Percentiles rank a stretch among this genome's conserved stretches.
Conservation (phyloP, 2,797 vertebrate genomes). For the Acanthis flammea region DNA sequence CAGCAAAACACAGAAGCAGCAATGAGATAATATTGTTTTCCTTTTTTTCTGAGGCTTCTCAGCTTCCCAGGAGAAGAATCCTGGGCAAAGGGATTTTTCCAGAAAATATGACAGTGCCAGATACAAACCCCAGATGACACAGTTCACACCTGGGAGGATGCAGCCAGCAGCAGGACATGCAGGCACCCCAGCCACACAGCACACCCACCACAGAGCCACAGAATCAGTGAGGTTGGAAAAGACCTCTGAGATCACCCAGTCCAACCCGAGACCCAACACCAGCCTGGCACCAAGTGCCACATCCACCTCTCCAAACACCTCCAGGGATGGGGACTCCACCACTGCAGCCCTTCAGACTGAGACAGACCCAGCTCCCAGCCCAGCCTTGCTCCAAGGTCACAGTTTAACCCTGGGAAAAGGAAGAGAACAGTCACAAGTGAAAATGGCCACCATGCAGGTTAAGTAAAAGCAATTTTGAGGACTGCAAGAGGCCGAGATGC, state of each 20-base stretch:
- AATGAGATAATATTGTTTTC: no score
- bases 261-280: accelerated
- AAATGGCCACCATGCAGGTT: not conserved
- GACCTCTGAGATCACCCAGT: not conserved
- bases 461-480: not conserved
- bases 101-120: no score
- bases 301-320: not conserved
- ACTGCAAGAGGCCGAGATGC: not conserved
- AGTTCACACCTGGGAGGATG: not conserved
- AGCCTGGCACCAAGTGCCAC: not conserved
- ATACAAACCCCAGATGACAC: not conserved
- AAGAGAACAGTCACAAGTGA: not conserved
- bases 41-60: no score
- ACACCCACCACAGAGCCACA: not conserved
- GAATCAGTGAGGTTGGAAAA: not conserved
- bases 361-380: not conserved
- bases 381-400: not conserved
- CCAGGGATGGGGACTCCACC: not conserved
- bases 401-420: not conserved
- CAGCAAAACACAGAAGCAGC: no score
- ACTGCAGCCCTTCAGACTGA: not conserved
- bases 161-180: not conserved
- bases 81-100: no score
- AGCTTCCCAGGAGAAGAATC: no score
- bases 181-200: not conserved